phyloP scores from a whole-genome alignment of 2,113 vertebrate species.

The Rhinopomastus cyanomelas region DNA sequence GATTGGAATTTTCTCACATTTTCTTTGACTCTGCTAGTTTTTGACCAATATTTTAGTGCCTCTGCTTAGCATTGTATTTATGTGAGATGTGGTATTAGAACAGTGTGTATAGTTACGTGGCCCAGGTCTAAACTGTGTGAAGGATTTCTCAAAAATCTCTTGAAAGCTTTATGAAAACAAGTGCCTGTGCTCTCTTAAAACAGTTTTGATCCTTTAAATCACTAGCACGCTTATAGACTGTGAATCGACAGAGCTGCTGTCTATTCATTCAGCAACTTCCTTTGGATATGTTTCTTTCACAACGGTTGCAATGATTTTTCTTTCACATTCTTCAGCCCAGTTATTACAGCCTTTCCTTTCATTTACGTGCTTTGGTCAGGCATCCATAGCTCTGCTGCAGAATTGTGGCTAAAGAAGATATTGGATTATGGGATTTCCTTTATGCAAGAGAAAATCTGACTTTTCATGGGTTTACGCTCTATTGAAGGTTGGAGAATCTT shows the following conservation, averaged over 20 bases:
- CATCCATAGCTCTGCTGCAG: background rate
- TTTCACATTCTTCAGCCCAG: background rate
- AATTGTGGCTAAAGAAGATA: background rate
- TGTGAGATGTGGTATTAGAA: background rate
- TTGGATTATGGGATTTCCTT: background rate
- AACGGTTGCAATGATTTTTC: background rate
- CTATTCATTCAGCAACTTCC: background rate
- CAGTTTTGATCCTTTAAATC: background rate
- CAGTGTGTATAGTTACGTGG: background rate
- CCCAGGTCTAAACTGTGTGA: background rate
- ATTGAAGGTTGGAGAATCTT: background rate
- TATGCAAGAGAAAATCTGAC: background rate
- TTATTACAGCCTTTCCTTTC: background rate
- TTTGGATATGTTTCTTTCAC: background rate
- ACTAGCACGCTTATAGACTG: background rate
- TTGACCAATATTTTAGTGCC: background rate
- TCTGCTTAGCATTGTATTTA: background rate
- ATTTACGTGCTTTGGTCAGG: background rate
- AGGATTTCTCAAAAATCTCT: background rate
- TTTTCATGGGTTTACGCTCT: constrained; percentile 1
- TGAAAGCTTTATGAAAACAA: background rate
- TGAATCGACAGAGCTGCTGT: background rate
- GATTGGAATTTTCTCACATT: background rate
- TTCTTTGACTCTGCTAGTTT: background rate
- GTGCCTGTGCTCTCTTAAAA: background rate